Percentiles rank a stretch among this genome's conserved stretches.
Evolutionary conservation across 35 echinoderm and acorn worm species (phyloP).

Genomic region (Nesometra sesokonis): DNA sequence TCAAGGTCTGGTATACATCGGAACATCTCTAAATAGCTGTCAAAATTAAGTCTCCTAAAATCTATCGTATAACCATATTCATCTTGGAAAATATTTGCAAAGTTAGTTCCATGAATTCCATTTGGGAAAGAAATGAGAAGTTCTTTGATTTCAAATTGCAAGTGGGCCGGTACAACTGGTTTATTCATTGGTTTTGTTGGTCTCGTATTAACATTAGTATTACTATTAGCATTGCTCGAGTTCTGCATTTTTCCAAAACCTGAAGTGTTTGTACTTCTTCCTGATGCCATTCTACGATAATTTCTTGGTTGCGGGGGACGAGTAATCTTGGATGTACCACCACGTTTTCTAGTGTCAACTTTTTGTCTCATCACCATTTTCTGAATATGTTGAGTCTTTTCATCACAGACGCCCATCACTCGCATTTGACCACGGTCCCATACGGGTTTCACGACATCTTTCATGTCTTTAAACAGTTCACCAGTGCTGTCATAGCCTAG

Average conservation of each 20-base stretch:
- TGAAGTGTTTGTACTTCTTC: not conserved
- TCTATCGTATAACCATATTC: constrained; percentile 45
- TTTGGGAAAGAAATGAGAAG: constrained; percentile 53
- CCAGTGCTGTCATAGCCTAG: constrained; percentile 65
- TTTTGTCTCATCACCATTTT: constrained; percentile 73
- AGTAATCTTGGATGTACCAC: constrained; percentile 38
- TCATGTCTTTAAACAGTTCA: constrained; percentile 54
- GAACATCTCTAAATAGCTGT: constrained; percentile 34
- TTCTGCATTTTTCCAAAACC: not conserved
- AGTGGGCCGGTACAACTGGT: constrained; percentile 51
- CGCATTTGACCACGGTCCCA: constrained; percentile 76
- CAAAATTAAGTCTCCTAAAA: constrained; percentile 54
- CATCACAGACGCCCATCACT: constrained; percentile 54
- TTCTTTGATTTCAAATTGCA: constrained; percentile 60
- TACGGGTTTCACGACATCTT: constrained; percentile 31
- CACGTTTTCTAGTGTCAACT: constrained; percentile 53
- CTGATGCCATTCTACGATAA: not conserved
- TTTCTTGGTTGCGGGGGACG: not conserved
- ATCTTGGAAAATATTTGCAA: constrained; percentile 34
- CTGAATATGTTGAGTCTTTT: constrained; percentile 73
- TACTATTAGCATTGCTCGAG: not conserved
- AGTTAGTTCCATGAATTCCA: constrained; percentile 49
- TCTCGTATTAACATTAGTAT: constrained; percentile 8
- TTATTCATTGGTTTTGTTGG: not conserved
- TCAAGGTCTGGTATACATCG: constrained; percentile 24